A percentile compares a stretch with the other conserved stretches of the same genome.
Conservation (phyloP, 2,797 vertebrate genomes). For the Parauchenoglanis punctatus region DNA sequence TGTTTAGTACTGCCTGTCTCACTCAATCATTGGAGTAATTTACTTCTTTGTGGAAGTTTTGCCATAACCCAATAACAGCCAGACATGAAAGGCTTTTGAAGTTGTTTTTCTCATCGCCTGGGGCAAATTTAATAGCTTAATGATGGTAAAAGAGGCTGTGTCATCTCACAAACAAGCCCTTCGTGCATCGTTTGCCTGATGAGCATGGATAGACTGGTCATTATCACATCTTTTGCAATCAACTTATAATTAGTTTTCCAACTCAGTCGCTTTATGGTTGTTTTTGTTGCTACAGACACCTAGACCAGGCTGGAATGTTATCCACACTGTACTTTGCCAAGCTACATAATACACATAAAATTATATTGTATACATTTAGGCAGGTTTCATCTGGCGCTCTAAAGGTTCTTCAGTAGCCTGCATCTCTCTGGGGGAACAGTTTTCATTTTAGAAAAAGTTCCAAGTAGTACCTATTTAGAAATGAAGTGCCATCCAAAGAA, state of each 20-base stretch:
- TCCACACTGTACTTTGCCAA: not conserved
- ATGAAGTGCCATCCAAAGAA: not conserved
- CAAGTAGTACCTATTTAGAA: not conserved
- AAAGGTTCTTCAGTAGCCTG: not conserved
- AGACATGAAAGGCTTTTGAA: slow-evolving; percentile 67
- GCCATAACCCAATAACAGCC: slow-evolving; percentile 69
- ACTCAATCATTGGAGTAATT: slow-evolving; percentile 66
- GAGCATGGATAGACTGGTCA: slow-evolving; percentile 64
- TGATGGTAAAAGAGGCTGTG: slow-evolving; percentile 69
- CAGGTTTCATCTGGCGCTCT: not conserved
- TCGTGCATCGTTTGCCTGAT: slow-evolving; percentile 71
- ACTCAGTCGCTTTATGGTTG: slow-evolving; percentile 64
- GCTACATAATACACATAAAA: not conserved
- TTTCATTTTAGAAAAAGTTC: not conserved
- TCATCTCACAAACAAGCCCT: slow-evolving; percentile 70
- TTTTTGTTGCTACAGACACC: slow-evolving; percentile 59
- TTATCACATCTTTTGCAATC: slow-evolving; percentile 71
- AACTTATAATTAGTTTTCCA: slow-evolving; percentile 70
- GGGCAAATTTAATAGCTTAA: slow-evolving; percentile 76
- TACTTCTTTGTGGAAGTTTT: slow-evolving; percentile 70
- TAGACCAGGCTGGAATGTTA: not conserved
- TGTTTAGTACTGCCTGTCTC: slow-evolving; percentile 62
- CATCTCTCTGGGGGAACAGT: not conserved
- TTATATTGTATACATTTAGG: not conserved
- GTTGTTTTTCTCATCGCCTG: slow-evolving; percentile 71